Base-by-base conservation (phyloP, 2,888 invertebrate species). In the Patella ulyssiponensis region DNA sequence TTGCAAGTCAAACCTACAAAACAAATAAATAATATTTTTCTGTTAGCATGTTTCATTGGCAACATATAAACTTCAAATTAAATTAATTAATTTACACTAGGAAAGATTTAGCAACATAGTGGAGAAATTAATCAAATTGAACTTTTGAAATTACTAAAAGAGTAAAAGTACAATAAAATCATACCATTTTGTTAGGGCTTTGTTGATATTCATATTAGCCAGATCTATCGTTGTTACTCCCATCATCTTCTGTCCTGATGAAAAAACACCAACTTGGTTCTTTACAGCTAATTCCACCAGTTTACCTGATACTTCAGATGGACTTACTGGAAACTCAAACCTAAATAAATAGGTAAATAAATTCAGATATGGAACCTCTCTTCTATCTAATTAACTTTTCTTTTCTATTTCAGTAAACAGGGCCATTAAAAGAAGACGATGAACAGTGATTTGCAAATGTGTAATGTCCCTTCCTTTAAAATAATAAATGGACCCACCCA, bases 241-340 rank as follows among this genome's bases (percentile, higher is more conserved):
- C 81, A 91, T 86, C 64, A 87, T 79, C 23, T 84, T 95, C 78
- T 96, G 95, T 89, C 97, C 97, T 90, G 96, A 96, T 20, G 97
- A 96, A 87, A 96, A 90, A 80, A 90, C 79, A 7, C 87, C 85
- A n/a, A 84, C 86, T 58, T 89, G 86, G 80, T 91, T 90, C 84
- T 89, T 95, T 51, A 97, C 96, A 0, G 96, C 96, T 53, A 98
- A 94, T 92, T 97, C 96, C 79, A 98, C 92, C 77, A 95, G 95
- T 20, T 95, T 94, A 71, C 94, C 94, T 87, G 94, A 94, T 76
- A 97, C 92, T 90, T 97, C 97, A 2, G 95, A 95, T 84, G 95
- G 94, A 1, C 96, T 96, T 83, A 97, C 94, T 71, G 95, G 93
- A 93, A 96, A 98, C 91, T 98, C 97, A 90, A 97, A 97, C 85